These are phyloP conservation scores for Mus caroli DNA, from an alignment of 2,797 vertebrate genomes.

Conservation along the genomic window DNA sequence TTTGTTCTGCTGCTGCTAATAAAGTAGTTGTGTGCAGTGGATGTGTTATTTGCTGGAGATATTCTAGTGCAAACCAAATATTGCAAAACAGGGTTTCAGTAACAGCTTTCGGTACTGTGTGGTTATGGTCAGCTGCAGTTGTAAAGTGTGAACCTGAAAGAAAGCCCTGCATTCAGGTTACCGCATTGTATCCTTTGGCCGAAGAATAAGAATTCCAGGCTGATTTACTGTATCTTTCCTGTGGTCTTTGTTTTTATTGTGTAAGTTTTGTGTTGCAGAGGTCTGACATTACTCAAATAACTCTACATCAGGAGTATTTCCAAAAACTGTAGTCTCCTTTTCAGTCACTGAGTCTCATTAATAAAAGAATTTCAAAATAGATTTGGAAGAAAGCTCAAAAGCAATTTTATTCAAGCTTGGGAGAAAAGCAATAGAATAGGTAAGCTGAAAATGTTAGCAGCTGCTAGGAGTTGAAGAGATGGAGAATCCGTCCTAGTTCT, in stretches of 20 bases:
- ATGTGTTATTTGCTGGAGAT: conserved; percentile 32
- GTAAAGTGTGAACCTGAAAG: conserved; percentile 43
- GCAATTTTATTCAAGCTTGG: neutral
- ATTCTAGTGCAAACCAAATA: conserved; percentile 23
- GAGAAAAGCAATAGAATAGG: neutral
- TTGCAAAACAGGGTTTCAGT: conserved; percentile 30
- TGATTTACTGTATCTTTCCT: neutral
- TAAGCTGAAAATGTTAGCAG: neutral
- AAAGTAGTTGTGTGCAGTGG: conserved; percentile 49
- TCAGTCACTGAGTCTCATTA: neutral
- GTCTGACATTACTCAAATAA: neutral
- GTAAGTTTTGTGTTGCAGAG: neutral
- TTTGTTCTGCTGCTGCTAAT: conserved; percentile 47
- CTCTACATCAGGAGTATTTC: neutral
- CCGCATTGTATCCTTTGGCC: neutral
- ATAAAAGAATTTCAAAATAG: conserved; percentile 16
- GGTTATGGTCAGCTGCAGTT: conserved; percentile 29
- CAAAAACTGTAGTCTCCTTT: neutral
- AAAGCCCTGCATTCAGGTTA: conserved; percentile 11
- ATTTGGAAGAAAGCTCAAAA: neutral
- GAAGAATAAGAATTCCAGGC: neutral
- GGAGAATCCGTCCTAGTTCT: neutral
- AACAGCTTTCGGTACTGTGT: neutral
- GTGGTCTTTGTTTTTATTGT: neutral
- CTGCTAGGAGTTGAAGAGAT: neutral